A percentile compares a stretch with the other conserved stretches of the same genome.
phyloP scores from a whole-genome alignment of 2,113 vertebrate species.

The Neodon shergylaensis region DNA sequence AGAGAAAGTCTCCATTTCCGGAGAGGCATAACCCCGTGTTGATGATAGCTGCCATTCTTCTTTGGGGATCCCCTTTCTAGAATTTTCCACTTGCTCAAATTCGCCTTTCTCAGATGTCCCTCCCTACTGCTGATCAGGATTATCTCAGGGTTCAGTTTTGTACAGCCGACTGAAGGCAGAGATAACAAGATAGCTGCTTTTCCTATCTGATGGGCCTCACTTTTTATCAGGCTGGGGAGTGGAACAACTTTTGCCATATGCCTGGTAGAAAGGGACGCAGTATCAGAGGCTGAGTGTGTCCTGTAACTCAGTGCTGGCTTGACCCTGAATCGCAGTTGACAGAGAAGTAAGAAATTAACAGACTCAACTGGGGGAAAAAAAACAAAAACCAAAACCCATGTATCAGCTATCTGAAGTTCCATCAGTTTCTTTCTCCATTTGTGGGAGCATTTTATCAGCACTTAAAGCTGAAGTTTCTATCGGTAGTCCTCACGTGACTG shows the following conservation, averaged over 20 bases:
- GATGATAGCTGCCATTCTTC: constrained; percentile 14
- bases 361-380: neutral
- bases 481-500: neutral
- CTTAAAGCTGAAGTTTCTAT: neutral
- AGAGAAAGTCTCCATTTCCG: neutral
- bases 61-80: constrained; percentile 54
- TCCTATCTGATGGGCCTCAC: constrained; percentile 71
- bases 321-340: neutral
- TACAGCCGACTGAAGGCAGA: constrained; percentile 56
- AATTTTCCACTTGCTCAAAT: constrained; percentile 76
- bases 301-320: neutral
- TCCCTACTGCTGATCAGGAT: constrained; percentile 51
- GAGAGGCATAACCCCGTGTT: neutral
- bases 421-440: neutral
- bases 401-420: neutral
- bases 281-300: neutral
- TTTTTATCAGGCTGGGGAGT: constrained; percentile 1
- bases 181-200: constrained; percentile 72
- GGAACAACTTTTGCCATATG: constrained; percentile 57
- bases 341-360: neutral
- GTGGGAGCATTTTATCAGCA: neutral
- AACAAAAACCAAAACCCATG: neutral
- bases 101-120: constrained; percentile 69
- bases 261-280: neutral
- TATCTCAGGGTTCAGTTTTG: constrained; percentile 63